Percentiles rank a stretch among this genome's conserved stretches.
phyloP scores from a whole-genome alignment of 2,888 invertebrate genomes.

The Cryptocheilus praepositus region DNA sequence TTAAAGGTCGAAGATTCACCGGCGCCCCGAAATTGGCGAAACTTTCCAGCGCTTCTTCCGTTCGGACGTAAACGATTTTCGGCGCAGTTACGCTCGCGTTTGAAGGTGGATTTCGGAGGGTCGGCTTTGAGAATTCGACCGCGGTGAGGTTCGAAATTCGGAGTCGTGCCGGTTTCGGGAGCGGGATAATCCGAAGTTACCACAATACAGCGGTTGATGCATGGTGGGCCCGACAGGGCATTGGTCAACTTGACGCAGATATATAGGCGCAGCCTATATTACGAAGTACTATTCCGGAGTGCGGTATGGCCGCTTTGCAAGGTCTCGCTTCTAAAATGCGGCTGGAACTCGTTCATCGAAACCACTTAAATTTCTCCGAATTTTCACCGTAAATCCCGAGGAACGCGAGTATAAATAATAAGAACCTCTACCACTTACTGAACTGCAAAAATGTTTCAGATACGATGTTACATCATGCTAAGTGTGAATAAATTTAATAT shows the following conservation, averaged over 20 bases:
- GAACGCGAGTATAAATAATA: too few species aligned
- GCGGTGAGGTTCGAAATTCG: conserved; percentile 29
- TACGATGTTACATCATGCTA: too few species aligned
- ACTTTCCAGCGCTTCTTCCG: neutral
- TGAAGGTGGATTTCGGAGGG: conserved; percentile 8
- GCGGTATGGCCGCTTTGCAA: conserved; percentile 1
- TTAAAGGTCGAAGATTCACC: neutral
- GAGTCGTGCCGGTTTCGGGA: conserved; percentile 48
- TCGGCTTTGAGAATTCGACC: conserved; percentile 31
- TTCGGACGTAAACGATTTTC: neutral
- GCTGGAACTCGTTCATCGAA: neutral
- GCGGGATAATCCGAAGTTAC: conserved; percentile 64
- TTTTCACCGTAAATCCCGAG: neutral
- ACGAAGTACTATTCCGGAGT: conserved; percentile 50
- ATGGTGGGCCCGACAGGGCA: conserved; percentile 62
- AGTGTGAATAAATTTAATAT: too few species aligned
- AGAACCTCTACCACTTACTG: too few species aligned
- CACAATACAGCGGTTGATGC: conserved; percentile 63
- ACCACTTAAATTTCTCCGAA: neutral
- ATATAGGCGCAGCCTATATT: conserved; percentile 59
- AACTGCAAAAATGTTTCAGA: too few species aligned
- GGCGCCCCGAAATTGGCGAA: too few species aligned
- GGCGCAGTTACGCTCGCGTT: neutral
- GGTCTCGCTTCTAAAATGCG: conserved; percentile 1
- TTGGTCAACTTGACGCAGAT: conserved; percentile 66